phyloP scores from a whole-genome alignment of 2,113 vertebrate species.

The Ciconia stormi region DNA sequence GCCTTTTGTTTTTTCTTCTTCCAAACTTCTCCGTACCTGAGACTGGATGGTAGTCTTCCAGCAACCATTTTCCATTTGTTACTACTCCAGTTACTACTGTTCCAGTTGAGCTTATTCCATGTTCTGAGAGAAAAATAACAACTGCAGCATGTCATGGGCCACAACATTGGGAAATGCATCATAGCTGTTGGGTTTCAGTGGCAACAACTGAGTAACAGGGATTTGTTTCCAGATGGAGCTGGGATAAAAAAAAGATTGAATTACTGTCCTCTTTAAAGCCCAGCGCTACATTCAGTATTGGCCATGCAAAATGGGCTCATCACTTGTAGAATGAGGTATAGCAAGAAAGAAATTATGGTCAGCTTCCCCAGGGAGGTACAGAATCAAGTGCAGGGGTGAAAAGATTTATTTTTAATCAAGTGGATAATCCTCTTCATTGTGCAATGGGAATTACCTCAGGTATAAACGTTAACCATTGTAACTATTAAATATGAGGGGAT shows the following conservation, averaged over 20 bases:
- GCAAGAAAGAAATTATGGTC: conserved; percentile 51
- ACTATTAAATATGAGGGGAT: conserved; percentile 37
- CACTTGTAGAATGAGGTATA: conserved; percentile 9
- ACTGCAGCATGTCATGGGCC: neutral
- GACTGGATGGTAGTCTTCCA: neutral
- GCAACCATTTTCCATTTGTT: neutral
- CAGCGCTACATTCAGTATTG: neutral
- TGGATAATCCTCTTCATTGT: conserved; percentile 51
- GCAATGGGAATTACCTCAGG: conserved; percentile 53
- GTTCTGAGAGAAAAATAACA: neutral
- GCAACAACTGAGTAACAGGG: neutral
- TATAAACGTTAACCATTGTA: conserved; percentile 60
- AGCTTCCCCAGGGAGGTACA: conserved; percentile 36
- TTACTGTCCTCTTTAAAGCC: neutral
- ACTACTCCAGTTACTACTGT: neutral
- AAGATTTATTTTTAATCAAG: conserved; percentile 72
- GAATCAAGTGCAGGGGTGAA: conserved; percentile 52
- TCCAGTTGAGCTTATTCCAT: neutral
- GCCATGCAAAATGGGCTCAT: conserved; percentile 28
- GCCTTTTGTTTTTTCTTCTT: neutral
- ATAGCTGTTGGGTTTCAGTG: neutral
- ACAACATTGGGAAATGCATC: neutral
- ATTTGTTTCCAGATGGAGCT: neutral
- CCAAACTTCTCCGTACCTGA: neutral
- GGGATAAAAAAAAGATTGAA: neutral